Evolutionary conservation across 2,797 vertebrate species (phyloP).

Genomic region (Pseudocheirus occidentalis): DNA sequence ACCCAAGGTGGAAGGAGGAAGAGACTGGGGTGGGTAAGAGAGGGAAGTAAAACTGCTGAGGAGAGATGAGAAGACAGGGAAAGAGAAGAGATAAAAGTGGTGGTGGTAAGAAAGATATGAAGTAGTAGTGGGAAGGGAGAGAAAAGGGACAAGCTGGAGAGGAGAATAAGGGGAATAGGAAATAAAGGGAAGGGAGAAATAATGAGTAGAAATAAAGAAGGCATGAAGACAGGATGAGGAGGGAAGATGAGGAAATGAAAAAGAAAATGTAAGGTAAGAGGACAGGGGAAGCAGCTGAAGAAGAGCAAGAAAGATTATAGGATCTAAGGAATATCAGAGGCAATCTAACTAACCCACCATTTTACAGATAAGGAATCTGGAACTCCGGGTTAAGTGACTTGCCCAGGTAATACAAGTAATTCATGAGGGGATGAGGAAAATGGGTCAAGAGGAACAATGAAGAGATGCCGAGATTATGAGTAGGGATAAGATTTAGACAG

Average conservation of each 20-base stretch:
- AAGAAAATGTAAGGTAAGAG: not conserved
- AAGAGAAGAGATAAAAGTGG: not conserved
- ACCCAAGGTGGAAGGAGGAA: not conserved
- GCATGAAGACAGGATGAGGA: not conserved
- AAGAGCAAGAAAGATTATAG: not conserved
- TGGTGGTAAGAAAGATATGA: not conserved
- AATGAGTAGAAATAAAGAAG: conserved; percentile 78
- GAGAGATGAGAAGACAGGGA: not conserved
- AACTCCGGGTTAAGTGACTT: too few relatives aligned
- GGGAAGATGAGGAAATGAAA: not conserved
- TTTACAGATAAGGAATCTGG: not conserved
- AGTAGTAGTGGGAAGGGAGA: not conserved
- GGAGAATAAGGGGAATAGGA: not conserved
- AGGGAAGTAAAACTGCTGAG: not conserved
- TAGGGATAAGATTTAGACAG: not conserved
- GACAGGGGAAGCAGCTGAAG: not conserved
- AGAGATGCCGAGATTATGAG: not conserved
- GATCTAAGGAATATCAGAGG: not conserved
- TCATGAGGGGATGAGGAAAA: not conserved
- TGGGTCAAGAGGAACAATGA: not conserved
- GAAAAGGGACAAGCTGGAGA: not conserved
- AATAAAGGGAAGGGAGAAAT: conserved; percentile 86
- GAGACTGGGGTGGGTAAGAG: not conserved
- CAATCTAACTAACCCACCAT: not conserved
- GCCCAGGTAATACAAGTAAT: too few relatives aligned